Evolutionary conservation across 2,113 vertebrate genomes (phyloP), one percentile per base, ranked within the genome.

Genomic region (Vulpes lagopus): DNA sequence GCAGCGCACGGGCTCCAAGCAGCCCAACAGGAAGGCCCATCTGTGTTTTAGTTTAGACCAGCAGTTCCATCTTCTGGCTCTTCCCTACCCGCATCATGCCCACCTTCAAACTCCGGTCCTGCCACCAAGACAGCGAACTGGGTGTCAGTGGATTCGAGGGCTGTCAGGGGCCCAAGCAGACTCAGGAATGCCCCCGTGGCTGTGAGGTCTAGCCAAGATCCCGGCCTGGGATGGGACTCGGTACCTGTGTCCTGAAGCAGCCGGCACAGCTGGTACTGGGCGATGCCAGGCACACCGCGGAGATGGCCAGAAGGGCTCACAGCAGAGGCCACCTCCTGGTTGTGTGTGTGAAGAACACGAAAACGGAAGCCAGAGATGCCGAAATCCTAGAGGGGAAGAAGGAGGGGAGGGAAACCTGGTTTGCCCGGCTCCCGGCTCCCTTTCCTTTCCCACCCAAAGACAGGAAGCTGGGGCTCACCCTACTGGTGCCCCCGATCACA

Each of bases 401-500:
- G 76, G 0, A 59, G 91, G 32, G 95, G 94, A 94, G 89, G 53
- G 86, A 19, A 89, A 19, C 12, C 10, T n/a, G 8, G 11, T 22
- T 38, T 59, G 62, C 73, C 67, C 67, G 10, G 38, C 53, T 94
- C 43, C 67, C 30, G 19, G 14, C 1, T 30, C 12, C 53, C 20
- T n/a, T 80, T 82, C 59, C 67, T 71, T 73, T 8, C 32, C 22
- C 10, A 65, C 67, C 27, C 67, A 89, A 76, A 65, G 55, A 30
- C 32, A 38, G 27, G 22, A 8, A 19, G 16, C 62, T 27, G 32
- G 78, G 35, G 10, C 98, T 98, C 97, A 99, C 99, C 99, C 99
- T 99, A 97, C 98, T 99, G 96, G 99, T 91, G 7, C 99, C 99
- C 99, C 99, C 99, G 98, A 99, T 98, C 87, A 99, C 98, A 20